These are phyloP conservation scores for Drosophila niveifrons DNA, from an alignment of 2,888 invertebrate species.

Conservation along the genomic window DNA sequence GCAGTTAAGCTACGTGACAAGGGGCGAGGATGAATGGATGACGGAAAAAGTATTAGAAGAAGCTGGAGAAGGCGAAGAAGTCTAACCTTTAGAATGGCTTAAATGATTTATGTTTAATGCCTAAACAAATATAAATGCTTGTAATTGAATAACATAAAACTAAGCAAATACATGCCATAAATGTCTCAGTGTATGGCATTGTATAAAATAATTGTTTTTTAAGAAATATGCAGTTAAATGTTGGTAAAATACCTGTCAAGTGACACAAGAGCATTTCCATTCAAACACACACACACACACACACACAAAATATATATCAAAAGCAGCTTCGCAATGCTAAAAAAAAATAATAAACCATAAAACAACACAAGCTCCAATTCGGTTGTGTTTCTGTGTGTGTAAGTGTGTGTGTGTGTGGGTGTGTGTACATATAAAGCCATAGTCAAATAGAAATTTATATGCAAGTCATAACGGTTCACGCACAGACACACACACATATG, in stretches of 20 bases:
- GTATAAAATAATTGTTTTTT: conserved; percentile 70
- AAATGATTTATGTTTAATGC: conserved; percentile 54
- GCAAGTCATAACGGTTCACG: conserved; percentile 70
- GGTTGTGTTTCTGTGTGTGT: conserved; percentile 17
- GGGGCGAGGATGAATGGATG: background rate
- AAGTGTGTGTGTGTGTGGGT: conserved; percentile 24
- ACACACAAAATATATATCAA: conserved; percentile 50
- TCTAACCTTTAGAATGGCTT: conserved; percentile 3
- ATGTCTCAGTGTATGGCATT: conserved; percentile 17
- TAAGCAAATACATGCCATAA: conserved; percentile 31
- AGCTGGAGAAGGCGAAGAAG: background rate
- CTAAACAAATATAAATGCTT: conserved; percentile 27
- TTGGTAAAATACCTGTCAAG: conserved; percentile 75
- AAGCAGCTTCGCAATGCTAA: conserved; percentile 53
- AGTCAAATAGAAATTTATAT: conserved; percentile 77
- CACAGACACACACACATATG: conserved; percentile 27
- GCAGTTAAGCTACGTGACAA: background rate
- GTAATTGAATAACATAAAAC: conserved; percentile 53
- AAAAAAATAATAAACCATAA: conserved; percentile 19
- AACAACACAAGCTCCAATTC: conserved; percentile 29
- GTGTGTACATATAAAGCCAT: conserved; percentile 56
- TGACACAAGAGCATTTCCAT: conserved; percentile 68
- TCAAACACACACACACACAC: conserved; percentile 42
- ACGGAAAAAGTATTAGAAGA: too few relatives aligned
- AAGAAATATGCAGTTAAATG: conserved; percentile 63